Conservation (phyloP, 2,888 invertebrate species). For the Lamproptera curius region DNA sequence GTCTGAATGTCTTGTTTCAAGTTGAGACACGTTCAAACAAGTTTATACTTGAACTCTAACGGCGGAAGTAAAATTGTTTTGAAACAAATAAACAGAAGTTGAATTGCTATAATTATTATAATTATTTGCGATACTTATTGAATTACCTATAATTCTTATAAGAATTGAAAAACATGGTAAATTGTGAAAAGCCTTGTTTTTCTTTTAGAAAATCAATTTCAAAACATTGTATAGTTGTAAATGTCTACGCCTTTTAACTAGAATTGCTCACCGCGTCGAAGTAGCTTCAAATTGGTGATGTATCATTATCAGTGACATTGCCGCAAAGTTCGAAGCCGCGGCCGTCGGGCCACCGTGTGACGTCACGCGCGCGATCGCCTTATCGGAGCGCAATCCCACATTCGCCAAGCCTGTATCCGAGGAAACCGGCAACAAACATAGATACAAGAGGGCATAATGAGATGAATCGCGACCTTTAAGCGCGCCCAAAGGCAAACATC, state of each 20-base stretch:
- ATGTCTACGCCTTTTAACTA: no score
- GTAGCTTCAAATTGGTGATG: slow-evolving; percentile 51
- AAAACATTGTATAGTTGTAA: no score
- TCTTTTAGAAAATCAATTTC: no score
- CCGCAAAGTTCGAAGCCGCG: slow-evolving; percentile 56
- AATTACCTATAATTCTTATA: no score
- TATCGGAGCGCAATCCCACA: slow-evolving; percentile 40
- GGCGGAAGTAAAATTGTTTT: neutral
- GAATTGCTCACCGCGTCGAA: no score
- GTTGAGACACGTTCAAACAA: slow-evolving; percentile 10
- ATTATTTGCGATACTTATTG: neutral
- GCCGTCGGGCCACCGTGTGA: slow-evolving; percentile 42
- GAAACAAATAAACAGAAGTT: neutral
- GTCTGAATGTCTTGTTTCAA: neutral
- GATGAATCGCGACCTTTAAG: slow-evolving; percentile 18
- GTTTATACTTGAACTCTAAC: slow-evolving; percentile 14
- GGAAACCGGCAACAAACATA: slow-evolving; percentile 11
- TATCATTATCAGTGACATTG: slow-evolving; percentile 60
- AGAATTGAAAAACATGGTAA: no score
- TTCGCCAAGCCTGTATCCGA: slow-evolving; percentile 22
- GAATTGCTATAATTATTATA: neutral
- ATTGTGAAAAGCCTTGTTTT: no score
- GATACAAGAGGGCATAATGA: neutral
- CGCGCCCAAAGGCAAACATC: slow-evolving; percentile 16
- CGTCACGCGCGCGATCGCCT: slow-evolving; percentile 61